Evolutionary conservation across 2,888 invertebrate species (phyloP).

Genomic region (Galeruca laticollis): DNA sequence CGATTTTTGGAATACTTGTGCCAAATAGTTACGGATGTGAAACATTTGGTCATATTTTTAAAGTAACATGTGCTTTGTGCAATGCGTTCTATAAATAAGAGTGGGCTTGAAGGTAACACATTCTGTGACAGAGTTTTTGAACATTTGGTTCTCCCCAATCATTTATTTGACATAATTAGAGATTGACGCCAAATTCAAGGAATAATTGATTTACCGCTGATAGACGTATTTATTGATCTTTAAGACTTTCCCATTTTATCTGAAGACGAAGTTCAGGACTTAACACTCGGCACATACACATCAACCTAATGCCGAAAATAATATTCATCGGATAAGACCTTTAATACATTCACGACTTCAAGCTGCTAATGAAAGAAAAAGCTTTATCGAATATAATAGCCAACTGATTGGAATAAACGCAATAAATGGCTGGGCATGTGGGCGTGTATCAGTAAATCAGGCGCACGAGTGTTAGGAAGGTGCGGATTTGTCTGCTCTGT

Average conservation of each 20-base stretch:
- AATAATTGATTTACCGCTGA: background rate
- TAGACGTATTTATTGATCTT: too few species aligned
- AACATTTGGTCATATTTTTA: too few species aligned
- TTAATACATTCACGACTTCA: slow-evolving; percentile 12
- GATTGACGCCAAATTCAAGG: background rate
- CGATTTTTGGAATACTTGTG: too few species aligned
- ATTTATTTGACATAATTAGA: background rate
- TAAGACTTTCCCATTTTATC: background rate
- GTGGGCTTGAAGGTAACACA: background rate
- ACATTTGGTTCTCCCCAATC: background rate
- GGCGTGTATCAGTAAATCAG: slow-evolving; percentile 9
- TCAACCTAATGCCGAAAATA: slow-evolving; percentile 19
- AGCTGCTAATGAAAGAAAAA: slow-evolving; percentile 17
- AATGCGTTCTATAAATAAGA: background rate
- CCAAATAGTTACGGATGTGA: too few species aligned
- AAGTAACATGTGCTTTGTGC: too few species aligned
- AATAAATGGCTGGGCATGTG: too few species aligned
- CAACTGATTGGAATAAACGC: too few species aligned
- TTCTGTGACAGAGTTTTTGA: background rate
- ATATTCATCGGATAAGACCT: slow-evolving; percentile 13
- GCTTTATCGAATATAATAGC: too few species aligned
- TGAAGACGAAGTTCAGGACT: too few species aligned
- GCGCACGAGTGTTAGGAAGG: too few species aligned
- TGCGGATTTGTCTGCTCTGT: too few species aligned
- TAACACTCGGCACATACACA: too few species aligned